Evolutionary conservation across 92 coral and sea anemone species (phyloP), one percentile per base, ranked within the genome.

Genomic region (Zoanthus gigantus): DNA sequence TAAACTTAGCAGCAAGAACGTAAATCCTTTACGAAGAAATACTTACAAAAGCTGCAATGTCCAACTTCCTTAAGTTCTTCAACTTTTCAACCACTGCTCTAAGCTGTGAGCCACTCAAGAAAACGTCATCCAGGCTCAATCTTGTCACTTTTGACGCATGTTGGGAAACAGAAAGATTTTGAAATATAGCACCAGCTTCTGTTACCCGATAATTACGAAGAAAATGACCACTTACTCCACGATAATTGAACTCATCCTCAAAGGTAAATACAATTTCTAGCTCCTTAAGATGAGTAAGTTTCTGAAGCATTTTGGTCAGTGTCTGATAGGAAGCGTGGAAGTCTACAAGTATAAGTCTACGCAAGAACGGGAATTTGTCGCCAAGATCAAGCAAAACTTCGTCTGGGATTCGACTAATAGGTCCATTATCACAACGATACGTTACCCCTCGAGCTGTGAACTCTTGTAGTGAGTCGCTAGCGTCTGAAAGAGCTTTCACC

Each of bases 11-110:
- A 60, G 17, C 23, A 58, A 58, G 12, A 54, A 54, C 11, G 18
- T 18, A 6, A 23, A 6, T 12, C 29, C 18, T 13, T 50, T 23
- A 37, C 4, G 42, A 37, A 74, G 3, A 8, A 23, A 87, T 90
- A 91, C 94, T 91, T 72, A 91, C 94, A 84, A 88, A 79, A 44
- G 94, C 85, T 52, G 74, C 83, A 7, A 91, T 76, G 30, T 91
- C 87, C 68, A 91, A 71, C 60, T 78, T 88, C 87, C 28, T 91
- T 34, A 91, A 84, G 15, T 80, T 83, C 42, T 90, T 78, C 72
- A 91, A 91, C 52, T 79, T 68, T 77, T 91, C 84, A 88, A 91
- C 90, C 29, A 88, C 71, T 30, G 88, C 66, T 79, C 79, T 88
- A 31, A 91, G 77, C 8, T 88, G 89, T 17, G 74, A 67, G 29